phyloP scores from a whole-genome alignment of 2,888 invertebrate species.

The Epistrophella euchroma region DNA sequence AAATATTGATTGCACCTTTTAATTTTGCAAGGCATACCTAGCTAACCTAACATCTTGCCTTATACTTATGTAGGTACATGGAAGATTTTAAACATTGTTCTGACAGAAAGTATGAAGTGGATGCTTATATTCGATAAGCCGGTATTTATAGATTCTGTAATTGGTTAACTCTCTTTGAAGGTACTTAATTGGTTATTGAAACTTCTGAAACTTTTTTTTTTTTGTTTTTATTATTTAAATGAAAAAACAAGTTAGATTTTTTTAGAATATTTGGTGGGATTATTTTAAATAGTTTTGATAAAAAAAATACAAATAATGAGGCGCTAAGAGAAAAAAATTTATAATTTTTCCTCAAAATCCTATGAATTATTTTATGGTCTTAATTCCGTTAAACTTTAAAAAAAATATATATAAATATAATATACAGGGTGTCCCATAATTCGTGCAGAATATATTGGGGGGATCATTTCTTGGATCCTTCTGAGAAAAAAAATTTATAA shows the following conservation, averaged over 20 bases:
- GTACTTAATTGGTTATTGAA: conserved; percentile 13
- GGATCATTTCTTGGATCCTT: too few relatives aligned
- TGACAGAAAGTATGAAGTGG: conserved; percentile 45
- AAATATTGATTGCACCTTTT: conserved; percentile 74
- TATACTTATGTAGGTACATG: not conserved
- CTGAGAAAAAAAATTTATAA: too few relatives aligned
- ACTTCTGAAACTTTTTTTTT: too few relatives aligned
- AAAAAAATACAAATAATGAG: too few relatives aligned
- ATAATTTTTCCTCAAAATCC: too few relatives aligned
- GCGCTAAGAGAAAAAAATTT: too few relatives aligned
- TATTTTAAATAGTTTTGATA: not conserved
- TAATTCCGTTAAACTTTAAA: too few relatives aligned
- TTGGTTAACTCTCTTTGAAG: conserved; percentile 31
- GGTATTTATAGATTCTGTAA: conserved; percentile 32
- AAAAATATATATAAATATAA: too few relatives aligned
- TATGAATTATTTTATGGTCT: too few relatives aligned
- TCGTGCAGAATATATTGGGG: too few relatives aligned
- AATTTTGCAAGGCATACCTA: conserved; percentile 57
- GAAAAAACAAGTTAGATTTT: not conserved
- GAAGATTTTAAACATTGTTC: conserved; percentile 55
- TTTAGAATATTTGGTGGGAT: not conserved
- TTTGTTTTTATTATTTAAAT: not conserved
- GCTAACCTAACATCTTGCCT: conserved; percentile 12
- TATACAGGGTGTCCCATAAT: too few relatives aligned
- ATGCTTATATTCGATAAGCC: conserved; percentile 47